Evolutionary conservation across 53 echinoderm and acorn worm genomes (phyloP).

Genomic region (Antedon mediterranea): DNA sequence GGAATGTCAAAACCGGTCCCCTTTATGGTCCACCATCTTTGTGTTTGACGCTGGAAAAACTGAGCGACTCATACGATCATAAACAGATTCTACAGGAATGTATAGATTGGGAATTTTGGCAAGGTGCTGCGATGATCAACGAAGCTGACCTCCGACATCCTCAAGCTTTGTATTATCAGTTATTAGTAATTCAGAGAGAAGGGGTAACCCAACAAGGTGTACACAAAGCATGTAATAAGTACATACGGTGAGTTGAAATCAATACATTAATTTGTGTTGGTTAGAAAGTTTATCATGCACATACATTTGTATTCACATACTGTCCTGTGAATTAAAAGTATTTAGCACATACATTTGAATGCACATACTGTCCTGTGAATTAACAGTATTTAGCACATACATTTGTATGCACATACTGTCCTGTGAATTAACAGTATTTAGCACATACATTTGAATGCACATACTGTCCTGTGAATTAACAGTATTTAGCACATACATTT

Average conservation of each 20-base stretch:
- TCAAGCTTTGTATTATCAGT: constrained; percentile 21
- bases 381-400: too few species aligned
- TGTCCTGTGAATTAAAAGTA: too few species aligned
- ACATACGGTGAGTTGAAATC: background rate
- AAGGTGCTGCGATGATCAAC: constrained; percentile 18
- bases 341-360: too few species aligned
- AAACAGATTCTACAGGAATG: constrained; percentile 4
- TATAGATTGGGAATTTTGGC: constrained; percentile 15
- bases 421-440: too few species aligned
- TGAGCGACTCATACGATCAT: constrained; percentile 4
- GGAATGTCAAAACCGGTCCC: background rate
- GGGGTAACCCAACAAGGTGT: background rate
- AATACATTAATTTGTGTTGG: too few species aligned
- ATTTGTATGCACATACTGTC: too few species aligned
- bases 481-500: too few species aligned
- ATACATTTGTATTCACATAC: too few species aligned
- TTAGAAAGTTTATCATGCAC: too few species aligned
- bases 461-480: too few species aligned
- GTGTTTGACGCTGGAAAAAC: constrained; percentile 3
- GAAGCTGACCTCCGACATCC: constrained; percentile 25
- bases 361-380: too few species aligned
- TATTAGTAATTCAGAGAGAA: constrained; percentile 14
- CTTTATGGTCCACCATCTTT: constrained; percentile 6
- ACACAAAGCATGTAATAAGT: background rate
- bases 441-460: too few species aligned